A percentile compares a stretch with the other conserved stretches of the same genome.
These are phyloP conservation scores for Brachionus calyciflorus DNA, from an alignment of 1,140 invertebrate species.

Conservation along the genomic window DNA sequence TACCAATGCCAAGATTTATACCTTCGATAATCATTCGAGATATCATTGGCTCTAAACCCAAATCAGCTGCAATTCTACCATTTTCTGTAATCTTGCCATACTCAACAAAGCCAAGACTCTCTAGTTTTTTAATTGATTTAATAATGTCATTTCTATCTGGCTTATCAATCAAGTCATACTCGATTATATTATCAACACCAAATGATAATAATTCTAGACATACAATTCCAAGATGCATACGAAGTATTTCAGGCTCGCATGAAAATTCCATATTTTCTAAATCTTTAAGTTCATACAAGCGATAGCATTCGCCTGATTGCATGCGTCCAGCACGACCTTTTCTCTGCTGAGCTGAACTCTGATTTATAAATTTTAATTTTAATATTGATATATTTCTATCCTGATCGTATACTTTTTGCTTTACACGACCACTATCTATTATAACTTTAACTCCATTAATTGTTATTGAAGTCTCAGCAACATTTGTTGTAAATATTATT, in stretches of 20 bases:
- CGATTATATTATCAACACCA: conserved; percentile 50
- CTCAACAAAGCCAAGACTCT: too few species aligned
- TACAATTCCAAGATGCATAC: conserved; percentile 52
- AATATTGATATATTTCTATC: conserved; percentile 52
- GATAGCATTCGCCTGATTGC: conserved; percentile 52
- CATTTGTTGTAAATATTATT: conserved; percentile 56
- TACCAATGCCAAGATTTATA: too few species aligned
- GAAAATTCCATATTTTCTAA: conserved; percentile 50
- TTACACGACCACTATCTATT: conserved; percentile 56
- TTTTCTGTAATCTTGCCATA: too few species aligned
- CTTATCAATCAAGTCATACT: conserved; percentile 54
- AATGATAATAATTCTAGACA: conserved; percentile 53
- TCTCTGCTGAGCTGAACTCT: conserved; percentile 55
- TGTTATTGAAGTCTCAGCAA: conserved; percentile 59
- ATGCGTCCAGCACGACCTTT: conserved; percentile 57
- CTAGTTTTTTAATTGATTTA: too few species aligned
- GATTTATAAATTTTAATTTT: conserved; percentile 50
- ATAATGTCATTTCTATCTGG: conserved; percentile 47
- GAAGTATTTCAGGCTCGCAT: conserved; percentile 53
- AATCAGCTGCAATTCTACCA: too few species aligned
- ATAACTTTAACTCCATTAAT: conserved; percentile 57
- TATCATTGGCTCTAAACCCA: too few species aligned
- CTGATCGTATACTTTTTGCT: conserved; percentile 54
- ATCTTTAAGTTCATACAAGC: conserved; percentile 53
- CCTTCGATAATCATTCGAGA: too few species aligned